These are phyloP conservation scores for Acanthornis magna DNA, from an alignment of 2,797 vertebrate species.

Conservation along the genomic window DNA sequence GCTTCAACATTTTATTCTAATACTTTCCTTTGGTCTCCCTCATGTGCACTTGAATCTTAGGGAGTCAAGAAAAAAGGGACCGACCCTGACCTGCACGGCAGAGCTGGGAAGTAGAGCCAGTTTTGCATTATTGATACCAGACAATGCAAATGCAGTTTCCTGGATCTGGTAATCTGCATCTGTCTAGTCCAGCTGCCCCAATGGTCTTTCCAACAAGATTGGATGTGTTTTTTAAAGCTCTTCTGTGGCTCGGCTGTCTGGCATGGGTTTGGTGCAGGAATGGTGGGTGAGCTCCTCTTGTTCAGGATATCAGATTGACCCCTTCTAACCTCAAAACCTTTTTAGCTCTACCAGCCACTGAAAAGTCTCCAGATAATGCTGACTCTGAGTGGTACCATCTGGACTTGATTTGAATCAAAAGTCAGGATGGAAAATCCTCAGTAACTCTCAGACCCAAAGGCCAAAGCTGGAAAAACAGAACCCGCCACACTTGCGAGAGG, in stretches of 20 bases:
- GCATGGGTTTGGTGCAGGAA: background rate
- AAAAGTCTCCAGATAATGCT: background rate
- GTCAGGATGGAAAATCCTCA: background rate
- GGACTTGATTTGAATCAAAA: conserved; percentile 27
- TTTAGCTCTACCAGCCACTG: background rate
- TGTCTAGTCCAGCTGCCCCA: background rate
- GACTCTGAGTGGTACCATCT: background rate
- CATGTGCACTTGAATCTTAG: background rate
- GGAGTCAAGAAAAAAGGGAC: background rate
- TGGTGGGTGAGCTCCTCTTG: background rate
- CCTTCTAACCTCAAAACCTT: background rate
- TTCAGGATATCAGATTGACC: background rate
- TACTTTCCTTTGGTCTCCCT: background rate
- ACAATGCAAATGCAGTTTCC: background rate
- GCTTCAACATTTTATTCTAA: background rate
- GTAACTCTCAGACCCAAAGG: background rate
- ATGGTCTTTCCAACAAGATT: background rate
- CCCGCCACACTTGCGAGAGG: background rate
- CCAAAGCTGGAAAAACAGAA: background rate
- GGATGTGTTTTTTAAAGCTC: background rate
- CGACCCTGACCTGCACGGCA: background rate
- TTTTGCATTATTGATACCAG: background rate
- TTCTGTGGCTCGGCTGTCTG: background rate
- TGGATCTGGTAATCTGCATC: background rate
- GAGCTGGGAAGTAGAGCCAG: background rate